Evolutionary conservation across 2,888 invertebrate species (phyloP).

Genomic region (Cancer borealis): DNA sequence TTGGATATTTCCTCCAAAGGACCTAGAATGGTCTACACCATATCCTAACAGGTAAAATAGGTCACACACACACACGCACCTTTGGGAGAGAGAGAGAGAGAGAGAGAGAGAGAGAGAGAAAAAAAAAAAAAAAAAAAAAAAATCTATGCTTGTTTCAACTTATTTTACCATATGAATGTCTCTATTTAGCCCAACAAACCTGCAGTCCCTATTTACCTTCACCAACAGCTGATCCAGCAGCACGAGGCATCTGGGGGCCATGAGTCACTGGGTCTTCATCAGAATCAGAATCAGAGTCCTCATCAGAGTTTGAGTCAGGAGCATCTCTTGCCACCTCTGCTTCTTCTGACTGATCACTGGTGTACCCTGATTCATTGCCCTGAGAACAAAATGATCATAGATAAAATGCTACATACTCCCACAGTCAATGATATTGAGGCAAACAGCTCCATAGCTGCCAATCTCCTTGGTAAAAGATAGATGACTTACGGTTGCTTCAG

Average conservation of each 20-base stretch:
- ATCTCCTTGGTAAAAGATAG: background rate
- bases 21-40: no score
- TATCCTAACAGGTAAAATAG: no score
- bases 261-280: slow-evolving; percentile 83
- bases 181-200: background rate
- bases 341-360: slow-evolving; percentile 53
- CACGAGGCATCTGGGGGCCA: slow-evolving; percentile 49
- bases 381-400: background rate
- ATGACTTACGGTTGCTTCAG: slow-evolving; percentile 3
- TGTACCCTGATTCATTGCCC: slow-evolving; percentile 57
- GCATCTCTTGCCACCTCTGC: slow-evolving; percentile 13
- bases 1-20: no score
- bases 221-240: slow-evolving; percentile 29
- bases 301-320: slow-evolving; percentile 7
- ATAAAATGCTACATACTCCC: background rate
- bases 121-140: no score
- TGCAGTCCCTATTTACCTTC: background rate
- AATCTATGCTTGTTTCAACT: no score
- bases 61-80: no score
- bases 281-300: slow-evolving; percentile 59
- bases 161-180: background rate
- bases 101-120: no score
- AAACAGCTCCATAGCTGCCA: background rate
- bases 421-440: background rate
- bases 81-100: no score